A percentile compares a stretch with the other conserved stretches of the same genome.
Evolutionary conservation across 1,140 invertebrate species (phyloP).

Genomic region (Dendrolimus kikuchii): DNA sequence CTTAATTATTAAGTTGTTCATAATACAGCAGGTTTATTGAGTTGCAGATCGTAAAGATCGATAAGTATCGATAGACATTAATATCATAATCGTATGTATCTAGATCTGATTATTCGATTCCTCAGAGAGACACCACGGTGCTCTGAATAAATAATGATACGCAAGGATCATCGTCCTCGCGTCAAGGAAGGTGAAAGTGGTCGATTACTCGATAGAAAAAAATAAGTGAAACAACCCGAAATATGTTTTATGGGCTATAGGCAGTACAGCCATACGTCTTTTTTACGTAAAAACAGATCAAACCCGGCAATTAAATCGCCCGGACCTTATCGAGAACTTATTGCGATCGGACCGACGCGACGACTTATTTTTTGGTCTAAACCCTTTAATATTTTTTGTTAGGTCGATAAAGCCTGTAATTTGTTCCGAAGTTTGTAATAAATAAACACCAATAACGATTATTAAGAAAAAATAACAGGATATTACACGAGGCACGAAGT

Average conservation of each 20-base stretch:
- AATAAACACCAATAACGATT: conserved; percentile 72
- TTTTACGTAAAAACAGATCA: conserved; percentile 71
- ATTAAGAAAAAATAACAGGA: conserved; percentile 70
- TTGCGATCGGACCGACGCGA: conserved; percentile 55
- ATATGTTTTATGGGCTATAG: conserved; percentile 56
- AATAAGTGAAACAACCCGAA: conserved; percentile 40
- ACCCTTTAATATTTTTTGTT: conserved; percentile 65
- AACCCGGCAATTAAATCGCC: conserved; percentile 71
- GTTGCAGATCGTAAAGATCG: conserved; percentile 13
- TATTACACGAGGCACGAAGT: conserved; percentile 53
- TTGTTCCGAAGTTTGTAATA: conserved; percentile 66
- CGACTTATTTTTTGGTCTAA: conserved; percentile 68
- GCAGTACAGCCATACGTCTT: conserved; percentile 63
- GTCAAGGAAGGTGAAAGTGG: conserved; percentile 61
- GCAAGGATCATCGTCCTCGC: conserved; percentile 33
- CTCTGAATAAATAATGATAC: conserved; percentile 54
- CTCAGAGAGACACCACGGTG: conserved; percentile 27
- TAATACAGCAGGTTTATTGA: conserved; percentile 9
- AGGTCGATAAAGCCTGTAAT: conserved; percentile 66
- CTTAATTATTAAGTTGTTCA: conserved; percentile 9
- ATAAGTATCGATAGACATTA: conserved; percentile 36
- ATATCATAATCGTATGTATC: conserved; percentile 46
- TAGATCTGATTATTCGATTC: conserved; percentile 53
- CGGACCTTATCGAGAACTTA: conserved; percentile 70
- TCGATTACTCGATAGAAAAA: conserved; percentile 55